phyloP scores from a whole-genome alignment of 1,140 invertebrate species.

The Euwallacea similis region DNA sequence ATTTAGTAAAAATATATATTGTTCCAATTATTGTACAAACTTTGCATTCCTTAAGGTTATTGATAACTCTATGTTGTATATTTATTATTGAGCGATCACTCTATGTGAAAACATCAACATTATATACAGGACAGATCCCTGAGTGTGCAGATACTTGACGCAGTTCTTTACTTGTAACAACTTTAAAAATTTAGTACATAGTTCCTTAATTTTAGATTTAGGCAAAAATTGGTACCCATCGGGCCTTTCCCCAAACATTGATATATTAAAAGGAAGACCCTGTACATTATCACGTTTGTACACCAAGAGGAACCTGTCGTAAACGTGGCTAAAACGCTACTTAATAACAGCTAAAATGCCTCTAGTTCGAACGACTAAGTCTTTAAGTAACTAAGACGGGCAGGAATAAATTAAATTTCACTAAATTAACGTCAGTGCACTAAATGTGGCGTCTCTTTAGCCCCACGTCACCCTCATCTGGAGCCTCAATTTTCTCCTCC shows the following conservation, averaged over 20 bases:
- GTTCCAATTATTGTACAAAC: constrained; percentile 36
- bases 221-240: constrained; percentile 12
- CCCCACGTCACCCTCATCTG: constrained; percentile 9
- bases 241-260: too few relatives aligned
- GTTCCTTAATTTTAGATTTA: constrained; percentile 2
- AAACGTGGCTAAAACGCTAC: constrained; percentile 14
- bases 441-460: constrained; percentile 35
- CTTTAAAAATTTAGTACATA: constrained; percentile 10
- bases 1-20: constrained; percentile 28
- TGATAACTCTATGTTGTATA: not conserved
- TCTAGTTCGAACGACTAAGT: not conserved
- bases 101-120: not conserved
- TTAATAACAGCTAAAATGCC: not conserved
- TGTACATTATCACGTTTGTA: constrained; percentile 9
- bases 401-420: constrained; percentile 33
- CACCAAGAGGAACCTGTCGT: constrained; percentile 33
- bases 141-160: constrained; percentile 20
- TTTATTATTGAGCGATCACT: constrained; percentile 28
- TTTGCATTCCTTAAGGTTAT: constrained; percentile 21
- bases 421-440: constrained; percentile 20
- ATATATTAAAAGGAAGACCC: too few relatives aligned
- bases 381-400: constrained; percentile 27
- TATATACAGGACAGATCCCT: constrained; percentile 29
- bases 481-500: constrained; percentile 21
- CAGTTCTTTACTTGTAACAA: constrained; percentile 15